Evolutionary conservation across 2,113 vertebrate genomes (phyloP).

Genomic region (Cyphomyrus plagiostoma): DNA sequence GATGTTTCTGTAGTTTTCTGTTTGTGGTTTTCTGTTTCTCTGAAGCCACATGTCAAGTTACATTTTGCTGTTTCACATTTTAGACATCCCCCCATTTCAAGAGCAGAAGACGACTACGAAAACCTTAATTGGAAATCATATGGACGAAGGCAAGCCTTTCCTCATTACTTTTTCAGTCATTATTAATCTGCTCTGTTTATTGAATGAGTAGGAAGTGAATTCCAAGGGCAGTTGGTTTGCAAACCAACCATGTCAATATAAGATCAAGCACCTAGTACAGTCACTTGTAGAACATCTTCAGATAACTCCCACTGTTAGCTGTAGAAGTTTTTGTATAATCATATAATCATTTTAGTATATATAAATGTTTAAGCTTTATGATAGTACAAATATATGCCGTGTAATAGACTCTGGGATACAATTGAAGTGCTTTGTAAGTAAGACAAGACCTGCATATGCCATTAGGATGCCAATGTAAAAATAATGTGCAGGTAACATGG

Average conservation of each 20-base stretch:
- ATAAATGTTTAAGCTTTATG: neutral
- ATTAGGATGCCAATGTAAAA: neutral
- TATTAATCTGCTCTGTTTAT: neutral
- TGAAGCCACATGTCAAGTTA: neutral
- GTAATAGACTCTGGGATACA: neutral
- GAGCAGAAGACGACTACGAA: conserved; percentile 64
- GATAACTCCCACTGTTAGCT: neutral
- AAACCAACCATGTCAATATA: neutral
- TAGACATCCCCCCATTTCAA: conserved; percentile 68
- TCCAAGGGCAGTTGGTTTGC: neutral
- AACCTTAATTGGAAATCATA: conserved; percentile 70
- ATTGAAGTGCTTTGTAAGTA: neutral
- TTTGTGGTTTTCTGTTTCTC: neutral
- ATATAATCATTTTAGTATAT: neutral
- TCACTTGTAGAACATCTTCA: neutral
- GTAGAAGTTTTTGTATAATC: neutral
- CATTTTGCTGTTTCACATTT: neutral
- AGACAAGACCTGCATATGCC: neutral
- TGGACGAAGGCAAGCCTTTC: conserved; percentile 66
- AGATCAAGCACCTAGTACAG: neutral
- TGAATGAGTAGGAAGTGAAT: neutral
- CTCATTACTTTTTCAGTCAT: conserved; percentile 6
- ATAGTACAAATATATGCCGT: neutral
- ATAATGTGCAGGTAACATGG: neutral
- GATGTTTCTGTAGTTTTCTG: neutral